Evolutionary conservation across 2,888 invertebrate genomes (phyloP), one percentile per base, ranked within the genome.

Genomic region (Mimumesa dahlbomi): DNA sequence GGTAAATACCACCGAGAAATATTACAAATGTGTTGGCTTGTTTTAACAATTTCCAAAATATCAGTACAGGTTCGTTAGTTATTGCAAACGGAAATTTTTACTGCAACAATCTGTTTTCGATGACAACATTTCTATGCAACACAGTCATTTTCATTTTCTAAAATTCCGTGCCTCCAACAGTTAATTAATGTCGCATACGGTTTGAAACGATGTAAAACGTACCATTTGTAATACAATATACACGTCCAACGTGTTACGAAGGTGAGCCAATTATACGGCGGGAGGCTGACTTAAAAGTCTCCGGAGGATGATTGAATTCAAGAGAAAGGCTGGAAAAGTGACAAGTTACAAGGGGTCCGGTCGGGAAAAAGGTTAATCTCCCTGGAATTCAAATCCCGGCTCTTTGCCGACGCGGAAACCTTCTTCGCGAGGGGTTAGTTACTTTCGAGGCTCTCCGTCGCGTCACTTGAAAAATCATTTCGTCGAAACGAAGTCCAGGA

Each of bases 401-500:
- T 31, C 19, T 40, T 38, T 16, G 58, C 1, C 40, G 5, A 52
- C 63, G 54, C 54, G 61, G 36, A 40, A 62, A 40, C 40, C 25
- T 38, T 16, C 36, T 50, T 13, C 21, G 34, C 29, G 31, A 63
- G 25, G 34, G 52, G 31, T 53, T 59, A 43, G 25, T 58, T 57
- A 61, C 52, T 42, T 42, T 49, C 48, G 50, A 46, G 42, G 22
- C 45, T 25, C 21, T 50, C 52, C 19, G 16, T 16, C 40, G 16
- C n/a, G 21, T 46, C 46, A 34, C 72, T 76, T 65, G 66, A 57
- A 42, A 67, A 66, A 75, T 62, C 62, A 61, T 67, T 71, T 69
- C 63, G 54, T 2, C 29, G 54, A 48, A 71, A 67, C 53, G 66
- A 64, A 53, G 59, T 40, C 48, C n/a, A 42, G 58, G 62, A 76